Evolutionary conservation across 2,888 invertebrate species (phyloP).

Genomic region (Coelopa pilipes): DNA sequence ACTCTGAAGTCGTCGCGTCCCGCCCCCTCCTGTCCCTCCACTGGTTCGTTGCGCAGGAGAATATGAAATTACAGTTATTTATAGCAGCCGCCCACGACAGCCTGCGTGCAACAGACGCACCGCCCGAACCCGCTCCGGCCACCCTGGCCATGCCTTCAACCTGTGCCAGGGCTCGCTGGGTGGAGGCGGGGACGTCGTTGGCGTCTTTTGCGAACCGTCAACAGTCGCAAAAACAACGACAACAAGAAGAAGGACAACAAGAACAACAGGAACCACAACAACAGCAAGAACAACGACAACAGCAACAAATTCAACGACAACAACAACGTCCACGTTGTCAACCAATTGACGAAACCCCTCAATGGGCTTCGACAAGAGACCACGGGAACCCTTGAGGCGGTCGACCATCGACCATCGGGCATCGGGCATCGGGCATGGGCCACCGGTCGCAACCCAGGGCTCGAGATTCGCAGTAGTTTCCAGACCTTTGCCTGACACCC

Average conservation of each 20-base stretch:
- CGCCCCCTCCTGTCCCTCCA: neutral
- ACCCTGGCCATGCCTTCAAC: neutral
- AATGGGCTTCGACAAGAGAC: too few species aligned
- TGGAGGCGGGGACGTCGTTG: neutral
- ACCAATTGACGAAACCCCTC: too few species aligned
- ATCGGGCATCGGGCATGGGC: too few species aligned
- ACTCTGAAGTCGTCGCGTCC: neutral
- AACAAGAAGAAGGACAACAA: neutral
- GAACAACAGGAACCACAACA: too few species aligned
- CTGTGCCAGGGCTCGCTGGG: neutral
- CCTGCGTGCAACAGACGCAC: conserved; percentile 24
- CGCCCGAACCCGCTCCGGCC: neutral
- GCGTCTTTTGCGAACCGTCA: conserved; percentile 9
- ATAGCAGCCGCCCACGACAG: conserved; percentile 13
- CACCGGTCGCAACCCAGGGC: too few species aligned
- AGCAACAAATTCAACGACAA: too few species aligned
- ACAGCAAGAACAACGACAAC: too few species aligned
- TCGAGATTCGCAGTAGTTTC: too few species aligned
- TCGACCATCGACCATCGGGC: too few species aligned
- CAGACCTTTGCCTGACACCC: too few species aligned
- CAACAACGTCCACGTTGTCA: too few species aligned
- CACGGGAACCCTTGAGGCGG: too few species aligned
- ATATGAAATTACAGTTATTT: conserved; percentile 24
- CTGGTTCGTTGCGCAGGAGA: neutral
- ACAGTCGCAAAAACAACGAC: neutral